Base-by-base conservation (phyloP, 2,888 invertebrate genomes). In the Lepidonotus clava region DNA sequence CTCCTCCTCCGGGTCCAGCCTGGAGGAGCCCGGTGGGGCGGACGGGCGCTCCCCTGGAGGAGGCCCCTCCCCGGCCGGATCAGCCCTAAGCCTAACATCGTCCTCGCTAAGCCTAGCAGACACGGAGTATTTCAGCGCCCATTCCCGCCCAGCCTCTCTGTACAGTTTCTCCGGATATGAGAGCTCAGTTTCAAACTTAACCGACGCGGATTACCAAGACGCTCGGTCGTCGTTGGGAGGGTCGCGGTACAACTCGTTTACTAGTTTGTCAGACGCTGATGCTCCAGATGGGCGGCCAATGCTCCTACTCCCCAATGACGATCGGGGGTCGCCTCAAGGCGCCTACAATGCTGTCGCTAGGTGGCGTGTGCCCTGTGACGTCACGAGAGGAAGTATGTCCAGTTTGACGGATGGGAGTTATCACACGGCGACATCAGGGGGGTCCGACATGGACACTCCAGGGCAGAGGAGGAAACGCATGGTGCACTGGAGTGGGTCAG, bases 351-450 rank as follows among this genome's bases (percentile, higher is more conserved):
- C 80, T 2, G 80, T 32, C 28, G 80, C 80, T 6, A 46, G 41
- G 46, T 80, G 46, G 51, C 80, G 51, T 46, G 4, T 28, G 0
- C 24, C 32, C 18, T 21, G 80, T 41, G 46, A 80, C n/a, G 24
- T 61, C n/a, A n/a, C 61, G 28, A 11, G 28, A 1, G 80, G 80
- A 46, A 80, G 80, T 28, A 18, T 80, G 80, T 41, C 80, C 1
- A 80, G 80, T 28, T 24, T 80, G 80, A 80, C 80, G 28, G 80
- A 80, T 28, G 80, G 32, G 1, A 41, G 46, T 46, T 80, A 80
- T 28, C 24, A 46, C 28, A 80, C 80, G 28, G 80, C 80, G n/a
- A 80, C 80, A 11, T 80, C 80, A 0, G 66, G 66, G n/a, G 71
- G 71, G 21, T 34, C 36, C 14, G 71, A 71, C 6, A 18, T 11